Evolutionary conservation across 2,797 vertebrate genomes (phyloP).

Genomic region (Karalla daura): DNA sequence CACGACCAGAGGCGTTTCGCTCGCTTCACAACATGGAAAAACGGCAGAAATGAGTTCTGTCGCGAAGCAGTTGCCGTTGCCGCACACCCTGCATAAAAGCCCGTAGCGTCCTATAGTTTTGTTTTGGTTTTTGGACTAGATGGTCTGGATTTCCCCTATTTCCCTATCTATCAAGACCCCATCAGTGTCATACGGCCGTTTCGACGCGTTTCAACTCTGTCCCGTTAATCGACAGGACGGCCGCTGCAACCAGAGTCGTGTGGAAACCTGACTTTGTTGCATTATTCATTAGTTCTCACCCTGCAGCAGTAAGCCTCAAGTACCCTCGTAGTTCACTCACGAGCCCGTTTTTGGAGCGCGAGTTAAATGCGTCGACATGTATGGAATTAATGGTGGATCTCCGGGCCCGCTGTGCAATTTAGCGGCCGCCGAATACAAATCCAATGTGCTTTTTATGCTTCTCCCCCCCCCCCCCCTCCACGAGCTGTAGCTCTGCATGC

Average conservation of each 20-base stretch:
- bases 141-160: too few relatives aligned
- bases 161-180: too few relatives aligned
- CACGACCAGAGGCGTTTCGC: not conserved
- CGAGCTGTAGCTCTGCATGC: constrained; percentile 1
- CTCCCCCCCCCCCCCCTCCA: too few relatives aligned
- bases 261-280: constrained; percentile 4
- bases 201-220: constrained; percentile 7
- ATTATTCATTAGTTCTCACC: not conserved
- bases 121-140: too few relatives aligned
- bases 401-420: not conserved
- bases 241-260: not conserved
- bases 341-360: not conserved
- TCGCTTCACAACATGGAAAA: not conserved
- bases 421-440: not conserved
- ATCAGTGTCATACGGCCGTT: too few relatives aligned
- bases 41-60: too few relatives aligned
- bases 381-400: not conserved
- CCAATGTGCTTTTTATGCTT: constrained; percentile 13
- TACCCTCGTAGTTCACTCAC: not conserved
- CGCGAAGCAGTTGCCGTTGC: not conserved
- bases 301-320: not conserved
- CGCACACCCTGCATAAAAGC: too few relatives aligned
- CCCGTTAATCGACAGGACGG: too few relatives aligned
- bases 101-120: too few relatives aligned
- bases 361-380: not conserved